Evolutionary conservation across 2,797 vertebrate species (phyloP).

Genomic region (Chiloscyllium punctatum): DNA sequence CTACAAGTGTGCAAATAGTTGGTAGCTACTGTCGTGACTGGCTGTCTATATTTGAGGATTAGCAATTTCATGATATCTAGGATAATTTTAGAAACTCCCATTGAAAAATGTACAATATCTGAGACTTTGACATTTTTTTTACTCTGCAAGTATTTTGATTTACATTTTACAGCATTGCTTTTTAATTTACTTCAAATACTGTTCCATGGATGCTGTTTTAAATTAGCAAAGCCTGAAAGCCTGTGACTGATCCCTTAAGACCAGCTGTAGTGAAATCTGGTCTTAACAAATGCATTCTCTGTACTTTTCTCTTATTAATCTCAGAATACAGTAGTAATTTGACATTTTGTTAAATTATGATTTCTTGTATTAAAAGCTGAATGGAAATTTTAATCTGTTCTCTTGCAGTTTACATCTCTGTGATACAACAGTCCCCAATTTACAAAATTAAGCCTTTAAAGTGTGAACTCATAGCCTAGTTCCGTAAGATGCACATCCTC

Average conservation of each 20-base stretch:
- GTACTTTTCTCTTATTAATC: not conserved
- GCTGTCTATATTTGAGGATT: not conserved
- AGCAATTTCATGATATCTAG: not conserved
- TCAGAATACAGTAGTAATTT: not conserved
- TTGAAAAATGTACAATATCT: not conserved
- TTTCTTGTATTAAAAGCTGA: not conserved
- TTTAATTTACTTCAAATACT: conserved; percentile 12
- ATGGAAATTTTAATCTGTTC: not conserved
- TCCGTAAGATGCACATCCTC: not conserved
- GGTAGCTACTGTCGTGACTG: not conserved
- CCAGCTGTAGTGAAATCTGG: conserved; percentile 4
- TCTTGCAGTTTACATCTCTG: not conserved
- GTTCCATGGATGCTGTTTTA: conserved; percentile 12
- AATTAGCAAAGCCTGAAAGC: conserved; percentile 6
- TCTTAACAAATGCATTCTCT: not conserved
- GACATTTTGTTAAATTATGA: not conserved
- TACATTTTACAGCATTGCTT: not conserved
- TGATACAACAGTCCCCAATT: not conserved
- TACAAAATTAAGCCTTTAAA: not conserved
- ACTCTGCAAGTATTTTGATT: not conserved
- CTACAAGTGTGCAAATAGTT: not conserved
- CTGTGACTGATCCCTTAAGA: not conserved
- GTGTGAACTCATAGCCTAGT: conserved; percentile 4
- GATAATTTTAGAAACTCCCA: not conserved
- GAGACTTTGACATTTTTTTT: not conserved